Evolutionary conservation across 2,888 invertebrate genomes (phyloP), one percentile per base, ranked within the genome.

Genomic region (Euproctis similis): DNA sequence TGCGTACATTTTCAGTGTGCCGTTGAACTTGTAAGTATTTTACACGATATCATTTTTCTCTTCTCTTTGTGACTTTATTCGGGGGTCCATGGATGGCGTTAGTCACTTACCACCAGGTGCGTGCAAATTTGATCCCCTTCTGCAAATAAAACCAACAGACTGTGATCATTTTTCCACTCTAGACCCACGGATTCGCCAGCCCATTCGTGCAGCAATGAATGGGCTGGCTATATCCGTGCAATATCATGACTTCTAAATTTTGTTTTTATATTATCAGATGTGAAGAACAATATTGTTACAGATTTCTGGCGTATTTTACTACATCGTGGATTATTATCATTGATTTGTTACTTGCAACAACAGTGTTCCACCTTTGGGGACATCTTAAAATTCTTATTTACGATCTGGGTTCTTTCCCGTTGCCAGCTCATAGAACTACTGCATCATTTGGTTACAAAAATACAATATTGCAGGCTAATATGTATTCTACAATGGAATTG

Each of bases 1-100:
- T 11, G 35, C 35, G 1, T 46, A 42, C n/a, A 2, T 39, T 3
- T 9, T 26, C 1, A n/a, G 2, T 5, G 26, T 13, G 2, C 0
- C 24, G 6, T 31, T 26, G 9, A 31, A 42, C 24, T 30, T 26
- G 46, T 46, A 37, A 42, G 42, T 26, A n/a, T 39, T 11, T n/a
- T n/a, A n/a, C n/a, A n/a, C n/a, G n/a, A n/a, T n/a, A n/a, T n/a
- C n/a, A n/a, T n/a, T n/a, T n/a, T n/a, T n/a, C n/a, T n/a, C n/a
- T n/a, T n/a, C n/a, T n/a, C n/a, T n/a, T n/a, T n/a, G n/a, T n/a
- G n/a, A n/a, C n/a, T n/a, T n/a, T n/a, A n/a, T n/a, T n/a, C n/a
- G n/a, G n/a, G n/a, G n/a, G n/a, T n/a, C n/a, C n/a, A n/a, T n/a
- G n/a, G n/a, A n/a, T n/a, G n/a, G n/a, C n/a, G n/a, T n/a, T n/a